A percentile compares a stretch with the other conserved stretches of the same genome.
Evolutionary conservation across 2,797 vertebrate species (phyloP).

Genomic region (Podarcis lilfordi): DNA sequence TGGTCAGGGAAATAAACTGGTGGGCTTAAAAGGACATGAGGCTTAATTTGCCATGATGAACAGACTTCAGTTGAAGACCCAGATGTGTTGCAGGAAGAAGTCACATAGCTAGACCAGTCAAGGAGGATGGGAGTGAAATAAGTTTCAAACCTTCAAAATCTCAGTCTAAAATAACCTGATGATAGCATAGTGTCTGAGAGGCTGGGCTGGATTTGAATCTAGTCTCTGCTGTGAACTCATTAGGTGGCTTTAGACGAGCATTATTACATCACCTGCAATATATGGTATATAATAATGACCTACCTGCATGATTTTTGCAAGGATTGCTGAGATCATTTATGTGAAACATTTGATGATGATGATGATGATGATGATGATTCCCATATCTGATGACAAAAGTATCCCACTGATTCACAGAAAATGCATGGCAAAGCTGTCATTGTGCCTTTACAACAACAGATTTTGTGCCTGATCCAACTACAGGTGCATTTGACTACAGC

Average conservation of each 20-base stretch:
- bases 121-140: background rate
- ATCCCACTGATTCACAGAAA: background rate
- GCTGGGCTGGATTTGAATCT: background rate
- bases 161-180: background rate
- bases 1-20: background rate
- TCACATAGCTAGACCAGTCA: background rate
- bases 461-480: background rate
- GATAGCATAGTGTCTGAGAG: background rate
- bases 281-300: background rate
- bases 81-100: background rate
- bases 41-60: background rate
- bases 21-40: background rate
- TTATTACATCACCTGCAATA: background rate
- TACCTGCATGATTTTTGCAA: background rate
- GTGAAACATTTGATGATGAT: background rate
- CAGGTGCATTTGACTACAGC: background rate
- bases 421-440: background rate
- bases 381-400: background rate
- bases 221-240: background rate
- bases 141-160: background rate
- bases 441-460: background rate
- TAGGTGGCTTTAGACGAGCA: background rate
- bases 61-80: background rate
- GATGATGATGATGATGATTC: background rate
- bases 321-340: background rate